phyloP scores from a whole-genome alignment of 2,113 vertebrate genomes.

The Acrocephalus arundinaceus region DNA sequence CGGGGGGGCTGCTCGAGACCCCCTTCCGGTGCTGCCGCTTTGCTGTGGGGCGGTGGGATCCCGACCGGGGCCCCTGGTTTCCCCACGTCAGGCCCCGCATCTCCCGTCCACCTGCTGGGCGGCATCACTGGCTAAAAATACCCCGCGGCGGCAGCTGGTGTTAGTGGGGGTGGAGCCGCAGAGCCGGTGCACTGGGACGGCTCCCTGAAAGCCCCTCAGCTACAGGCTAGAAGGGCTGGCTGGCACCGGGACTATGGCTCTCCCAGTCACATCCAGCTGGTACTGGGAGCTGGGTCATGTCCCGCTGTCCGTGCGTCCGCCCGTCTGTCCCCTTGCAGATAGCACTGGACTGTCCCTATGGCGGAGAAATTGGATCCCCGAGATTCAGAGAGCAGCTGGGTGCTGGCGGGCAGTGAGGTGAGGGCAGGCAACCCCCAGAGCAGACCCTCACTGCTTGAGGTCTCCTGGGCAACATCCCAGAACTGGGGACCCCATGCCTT shows the following conservation, averaged over 20 bases:
- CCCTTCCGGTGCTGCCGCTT: not conserved
- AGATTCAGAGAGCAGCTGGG: conserved; percentile 71
- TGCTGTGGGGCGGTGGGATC: not conserved
- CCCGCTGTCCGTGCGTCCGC: not conserved
- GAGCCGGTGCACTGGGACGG: too few relatives aligned
- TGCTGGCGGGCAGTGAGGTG: conserved; percentile 69
- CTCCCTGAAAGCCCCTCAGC: not conserved
- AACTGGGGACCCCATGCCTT: not conserved
- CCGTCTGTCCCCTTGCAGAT: conserved; percentile 18
- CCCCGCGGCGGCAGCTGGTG: not conserved
- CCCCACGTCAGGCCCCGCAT: not conserved
- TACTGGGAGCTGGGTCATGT: not conserved
- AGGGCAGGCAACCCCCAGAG: not conserved
- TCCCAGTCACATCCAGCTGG: too few relatives aligned
- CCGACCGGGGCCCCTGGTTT: not conserved
- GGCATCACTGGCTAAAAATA: conserved; percentile 58
- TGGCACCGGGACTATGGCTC: not conserved
- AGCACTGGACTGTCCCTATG: conserved; percentile 27
- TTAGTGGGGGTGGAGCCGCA: not conserved
- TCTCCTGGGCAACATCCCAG: not conserved
- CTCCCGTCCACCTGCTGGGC: conserved; percentile 10
- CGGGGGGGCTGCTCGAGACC: not conserved
- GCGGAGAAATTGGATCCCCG: conserved; percentile 12
- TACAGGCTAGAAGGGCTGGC: not conserved
- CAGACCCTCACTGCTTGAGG: not conserved